Evolutionary conservation across 1,140 invertebrate genomes (phyloP), one percentile per base, ranked within the genome.

Genomic region (Nephila pilipes): DNA sequence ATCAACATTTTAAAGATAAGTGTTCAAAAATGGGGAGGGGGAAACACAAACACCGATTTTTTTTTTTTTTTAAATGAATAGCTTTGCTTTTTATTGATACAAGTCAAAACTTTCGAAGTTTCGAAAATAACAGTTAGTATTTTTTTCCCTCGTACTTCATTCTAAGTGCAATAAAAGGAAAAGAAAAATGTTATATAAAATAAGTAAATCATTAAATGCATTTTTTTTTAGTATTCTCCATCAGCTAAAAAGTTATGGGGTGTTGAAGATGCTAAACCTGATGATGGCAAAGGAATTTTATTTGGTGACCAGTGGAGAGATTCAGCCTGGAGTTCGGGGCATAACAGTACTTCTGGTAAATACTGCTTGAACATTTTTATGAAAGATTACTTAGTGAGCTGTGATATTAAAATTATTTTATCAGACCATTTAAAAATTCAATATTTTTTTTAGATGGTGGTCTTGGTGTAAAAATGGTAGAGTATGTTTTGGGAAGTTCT

Each of bases 381-480:
- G n/a, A n/a, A n/a, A n/a, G n/a, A n/a, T n/a, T n/a, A n/a, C n/a
- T n/a, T n/a, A 6, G 8, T 25, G 16, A 80, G 75, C 2, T 20
- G 20, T 80, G 18, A 80, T 80, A 65, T 65, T 22, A 54, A 38
- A 46, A 4, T 8, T 18, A 0, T 81, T 10, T 81, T 8, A 81
- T n/a, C 29, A 16, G 79, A 46, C 4, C 46, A 55, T 85, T 22
- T 46, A 46, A 46, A 46, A 6, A 10, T 46, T 10, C 4, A 46
- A 10, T 46, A 10, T n/a, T 95, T 97, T 80, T 97, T 69, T 96
- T 96, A 75, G 97, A 97, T 93, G 97, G 97, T 90, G 98, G 98
- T 55, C 97, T 99, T 87, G 98, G 98, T 89, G 98, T 99, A 87
- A 99, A 99, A 96, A 99, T 99, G 98, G 98, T 99, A n/a, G 98